Evolutionary conservation across 2,797 vertebrate species (phyloP).

Genomic region (Onychomys torridus): DNA sequence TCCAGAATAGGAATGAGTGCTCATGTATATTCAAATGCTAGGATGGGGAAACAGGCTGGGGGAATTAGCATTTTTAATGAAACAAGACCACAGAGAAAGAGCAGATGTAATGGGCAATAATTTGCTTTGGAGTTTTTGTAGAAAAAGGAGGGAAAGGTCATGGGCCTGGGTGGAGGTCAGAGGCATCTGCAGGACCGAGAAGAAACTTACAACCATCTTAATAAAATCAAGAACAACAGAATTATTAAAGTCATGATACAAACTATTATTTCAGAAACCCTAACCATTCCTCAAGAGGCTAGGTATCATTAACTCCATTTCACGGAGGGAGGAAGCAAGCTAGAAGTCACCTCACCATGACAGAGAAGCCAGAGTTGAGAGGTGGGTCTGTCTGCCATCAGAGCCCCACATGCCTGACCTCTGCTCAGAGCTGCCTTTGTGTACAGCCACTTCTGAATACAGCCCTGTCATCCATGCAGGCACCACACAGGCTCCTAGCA

Average conservation of each 20-base stretch:
- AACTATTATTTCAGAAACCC: neutral
- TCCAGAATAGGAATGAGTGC: conserved; percentile 67
- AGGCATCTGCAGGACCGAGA: neutral
- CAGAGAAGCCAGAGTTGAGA: neutral
- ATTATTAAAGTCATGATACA: neutral
- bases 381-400: neutral
- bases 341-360: fast-evolving
- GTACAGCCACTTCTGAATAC: neutral
- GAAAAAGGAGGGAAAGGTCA: conserved; percentile 36
- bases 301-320: neutral
- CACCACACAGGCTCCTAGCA: neutral
- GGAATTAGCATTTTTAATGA: conserved; percentile 84
- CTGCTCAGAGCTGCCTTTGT: neutral
- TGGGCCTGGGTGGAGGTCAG: conserved; percentile 4
- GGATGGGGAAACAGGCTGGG: conserved; percentile 55
- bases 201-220: neutral
- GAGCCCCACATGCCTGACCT: neutral
- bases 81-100: conserved; percentile 66
- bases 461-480: fast-evolving
- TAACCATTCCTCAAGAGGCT: too few species aligned
- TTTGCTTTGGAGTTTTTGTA: neutral
- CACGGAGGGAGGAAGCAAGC: neutral
- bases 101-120: conserved; percentile 46
- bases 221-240: conserved; percentile 9
- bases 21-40: conserved; percentile 80